Conservation (phyloP, 23 tunicate species). For the Clavelina lepadiformis region DNA sequence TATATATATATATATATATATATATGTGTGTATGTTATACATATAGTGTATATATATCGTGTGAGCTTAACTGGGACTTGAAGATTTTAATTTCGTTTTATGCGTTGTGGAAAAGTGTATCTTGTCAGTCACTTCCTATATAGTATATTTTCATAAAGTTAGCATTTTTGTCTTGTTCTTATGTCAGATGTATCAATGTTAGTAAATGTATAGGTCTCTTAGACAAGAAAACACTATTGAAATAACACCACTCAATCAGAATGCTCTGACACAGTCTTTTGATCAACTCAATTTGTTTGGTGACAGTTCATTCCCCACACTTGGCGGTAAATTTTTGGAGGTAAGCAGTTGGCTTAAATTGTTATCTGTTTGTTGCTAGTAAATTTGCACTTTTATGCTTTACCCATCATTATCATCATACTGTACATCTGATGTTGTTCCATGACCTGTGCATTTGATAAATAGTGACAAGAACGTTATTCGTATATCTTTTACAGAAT, state of each 20-base stretch:
- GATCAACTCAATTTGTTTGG: slow-evolving; percentile 71
- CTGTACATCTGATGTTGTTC: neutral
- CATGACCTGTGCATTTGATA: neutral
- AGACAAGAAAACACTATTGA: slow-evolving; percentile 32
- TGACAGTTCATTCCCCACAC: neutral
- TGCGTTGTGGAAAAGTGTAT: too few relatives aligned
- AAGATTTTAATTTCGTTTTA: too few relatives aligned
- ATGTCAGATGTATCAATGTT: neutral
- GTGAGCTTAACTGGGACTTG: too few relatives aligned
- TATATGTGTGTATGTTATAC: too few relatives aligned
- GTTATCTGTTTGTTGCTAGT: too few relatives aligned
- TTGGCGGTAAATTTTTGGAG: neutral
- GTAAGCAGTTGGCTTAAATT: too few relatives aligned
- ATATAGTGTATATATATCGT: too few relatives aligned
- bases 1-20: too few relatives aligned
- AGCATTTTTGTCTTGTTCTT: neutral
- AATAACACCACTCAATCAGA: slow-evolving; percentile 45
- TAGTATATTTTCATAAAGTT: too few relatives aligned
- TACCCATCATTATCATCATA: too few relatives aligned
- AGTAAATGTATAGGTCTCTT: slow-evolving; percentile 51
- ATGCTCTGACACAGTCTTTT: slow-evolving; percentile 71
- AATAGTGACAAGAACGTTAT: neutral
- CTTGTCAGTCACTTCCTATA: too few relatives aligned
- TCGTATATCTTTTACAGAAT: slow-evolving; percentile 36
- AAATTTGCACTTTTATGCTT: too few relatives aligned